A percentile compares a stretch with the other conserved stretches of the same genome.
These are phyloP conservation scores for Carcinoscorpius rotundicauda DNA, from an alignment of 1,140 invertebrate genomes.

Conservation along the genomic window DNA sequence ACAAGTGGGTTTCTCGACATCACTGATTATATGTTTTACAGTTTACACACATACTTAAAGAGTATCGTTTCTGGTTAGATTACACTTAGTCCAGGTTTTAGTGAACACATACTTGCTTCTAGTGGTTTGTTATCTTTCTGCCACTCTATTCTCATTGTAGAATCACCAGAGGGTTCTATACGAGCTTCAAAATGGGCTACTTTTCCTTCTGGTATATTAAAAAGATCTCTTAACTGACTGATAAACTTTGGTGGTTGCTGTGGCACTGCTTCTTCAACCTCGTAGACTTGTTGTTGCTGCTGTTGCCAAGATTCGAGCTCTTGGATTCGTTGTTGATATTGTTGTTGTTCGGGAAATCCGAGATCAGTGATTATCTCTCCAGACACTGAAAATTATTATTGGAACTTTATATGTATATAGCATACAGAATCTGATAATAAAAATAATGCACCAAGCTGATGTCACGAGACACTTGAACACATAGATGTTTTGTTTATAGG, in stretches of 20 bases:
- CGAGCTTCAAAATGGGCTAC: constrained; percentile 92
- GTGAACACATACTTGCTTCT: constrained; percentile 51
- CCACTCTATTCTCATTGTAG: constrained; percentile 87
- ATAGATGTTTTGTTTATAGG: too few relatives aligned
- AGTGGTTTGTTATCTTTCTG: constrained; percentile 80
- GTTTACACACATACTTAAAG: too few relatives aligned
- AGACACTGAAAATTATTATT: constrained; percentile 36
- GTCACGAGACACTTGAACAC: too few relatives aligned
- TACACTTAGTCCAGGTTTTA: too few relatives aligned
- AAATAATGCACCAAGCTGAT: too few relatives aligned
- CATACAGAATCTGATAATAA: too few relatives aligned
- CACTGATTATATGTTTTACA: too few relatives aligned
- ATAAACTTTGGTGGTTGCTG: constrained; percentile 51
- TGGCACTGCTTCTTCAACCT: constrained; percentile 14
- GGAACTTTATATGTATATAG: too few relatives aligned
- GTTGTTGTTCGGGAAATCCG: constrained; percentile 80
- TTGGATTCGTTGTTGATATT: constrained; percentile 84
- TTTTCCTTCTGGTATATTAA: constrained; percentile 71
- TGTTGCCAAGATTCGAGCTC: constrained; percentile 70
- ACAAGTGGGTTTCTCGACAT: too few relatives aligned
- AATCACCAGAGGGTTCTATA: constrained; percentile 83
- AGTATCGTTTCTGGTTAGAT: too few relatives aligned
- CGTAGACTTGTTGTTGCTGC: constrained; percentile 10
- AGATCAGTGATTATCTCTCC: constrained; percentile 71
- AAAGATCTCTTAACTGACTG: constrained; percentile 78